phyloP scores from a whole-genome alignment of 2,113 vertebrate species.

The Rhinolophus sinicus region DNA sequence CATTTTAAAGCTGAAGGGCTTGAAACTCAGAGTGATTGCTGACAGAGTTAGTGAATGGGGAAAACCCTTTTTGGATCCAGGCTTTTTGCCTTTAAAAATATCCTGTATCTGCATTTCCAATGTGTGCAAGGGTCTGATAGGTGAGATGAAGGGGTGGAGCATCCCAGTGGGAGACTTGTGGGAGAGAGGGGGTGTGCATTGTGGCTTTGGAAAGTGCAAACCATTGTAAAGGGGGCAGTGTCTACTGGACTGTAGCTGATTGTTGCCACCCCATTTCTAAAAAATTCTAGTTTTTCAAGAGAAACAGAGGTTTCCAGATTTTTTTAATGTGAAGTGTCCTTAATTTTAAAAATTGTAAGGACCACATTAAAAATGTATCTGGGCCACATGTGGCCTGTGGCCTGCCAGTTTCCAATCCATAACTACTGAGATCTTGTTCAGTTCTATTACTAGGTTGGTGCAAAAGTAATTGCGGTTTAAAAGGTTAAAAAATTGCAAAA shows the following conservation, averaged over 20 bases:
- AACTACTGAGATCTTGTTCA: background rate
- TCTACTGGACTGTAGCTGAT: background rate
- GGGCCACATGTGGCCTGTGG: background rate
- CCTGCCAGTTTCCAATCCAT: background rate
- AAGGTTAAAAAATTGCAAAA: background rate
- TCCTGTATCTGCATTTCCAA: background rate
- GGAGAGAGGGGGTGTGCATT: background rate
- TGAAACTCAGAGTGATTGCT: background rate
- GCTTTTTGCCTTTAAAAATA: background rate
- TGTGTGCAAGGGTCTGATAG: background rate
- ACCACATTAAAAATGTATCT: constrained; percentile 2
- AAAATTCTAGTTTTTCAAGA: background rate
- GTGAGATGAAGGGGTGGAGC: background rate
- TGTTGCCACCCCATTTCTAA: background rate
- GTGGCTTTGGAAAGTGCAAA: background rate
- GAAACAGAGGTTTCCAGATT: background rate
- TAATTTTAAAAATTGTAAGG: background rate
- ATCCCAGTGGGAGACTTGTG: background rate
- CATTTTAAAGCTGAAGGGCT: background rate
- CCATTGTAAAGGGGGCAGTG: background rate
- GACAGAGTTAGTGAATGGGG: background rate
- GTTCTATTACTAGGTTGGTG: background rate
- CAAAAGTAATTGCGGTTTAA: too few relatives aligned
- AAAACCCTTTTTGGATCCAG: background rate
- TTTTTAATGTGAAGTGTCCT: background rate